Percentiles rank a stretch among this genome's conserved stretches.
phyloP scores from a whole-genome alignment of 1,140 invertebrate genomes.

The Ips typographus region DNA sequence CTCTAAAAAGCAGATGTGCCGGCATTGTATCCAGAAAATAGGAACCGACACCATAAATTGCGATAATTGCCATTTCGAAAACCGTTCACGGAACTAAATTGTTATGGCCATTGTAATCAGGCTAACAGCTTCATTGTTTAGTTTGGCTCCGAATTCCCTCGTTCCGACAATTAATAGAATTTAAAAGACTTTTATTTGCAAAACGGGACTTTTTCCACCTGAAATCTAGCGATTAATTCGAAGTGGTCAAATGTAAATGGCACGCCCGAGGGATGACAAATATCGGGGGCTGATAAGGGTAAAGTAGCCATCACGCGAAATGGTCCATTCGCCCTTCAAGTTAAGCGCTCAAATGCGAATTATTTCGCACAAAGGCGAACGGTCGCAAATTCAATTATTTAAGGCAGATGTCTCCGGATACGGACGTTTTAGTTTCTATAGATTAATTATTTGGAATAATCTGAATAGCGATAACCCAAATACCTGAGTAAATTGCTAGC shows the following conservation, averaged over 20 bases:
- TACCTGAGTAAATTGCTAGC: no score
- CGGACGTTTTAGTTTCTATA: neutral
- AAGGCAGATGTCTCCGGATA: slow-evolving; percentile 16
- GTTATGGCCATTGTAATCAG: slow-evolving; percentile 25
- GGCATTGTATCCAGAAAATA: slow-evolving; percentile 15
- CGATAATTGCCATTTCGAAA: slow-evolving; percentile 22
- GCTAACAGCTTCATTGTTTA: slow-evolving; percentile 29
- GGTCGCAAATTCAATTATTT: slow-evolving; percentile 32
- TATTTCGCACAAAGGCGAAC: slow-evolving; percentile 31
- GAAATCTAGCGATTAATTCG: neutral
- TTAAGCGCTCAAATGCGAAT: slow-evolving; percentile 26
- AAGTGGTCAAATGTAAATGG: slow-evolving; percentile 3
- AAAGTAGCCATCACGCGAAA: slow-evolving; percentile 18
- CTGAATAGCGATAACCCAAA: neutral
- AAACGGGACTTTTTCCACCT: slow-evolving; percentile 2
- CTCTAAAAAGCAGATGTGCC: slow-evolving; percentile 15
- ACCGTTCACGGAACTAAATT: slow-evolving; percentile 26
- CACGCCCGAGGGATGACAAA: slow-evolving; percentile 20
- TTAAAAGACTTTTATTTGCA: slow-evolving; percentile 3
- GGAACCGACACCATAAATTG: slow-evolving; percentile 17
- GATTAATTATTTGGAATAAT: slow-evolving; percentile 1
- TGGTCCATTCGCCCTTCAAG: slow-evolving; percentile 8
- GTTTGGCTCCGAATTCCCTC: slow-evolving; percentile 18
- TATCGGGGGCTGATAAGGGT: slow-evolving; percentile 29
- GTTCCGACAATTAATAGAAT: slow-evolving; percentile 10